Evolutionary conservation across 2,888 invertebrate genomes (phyloP), one percentile per base, ranked within the genome.

Genomic region (Drosophila setosimentum): DNA sequence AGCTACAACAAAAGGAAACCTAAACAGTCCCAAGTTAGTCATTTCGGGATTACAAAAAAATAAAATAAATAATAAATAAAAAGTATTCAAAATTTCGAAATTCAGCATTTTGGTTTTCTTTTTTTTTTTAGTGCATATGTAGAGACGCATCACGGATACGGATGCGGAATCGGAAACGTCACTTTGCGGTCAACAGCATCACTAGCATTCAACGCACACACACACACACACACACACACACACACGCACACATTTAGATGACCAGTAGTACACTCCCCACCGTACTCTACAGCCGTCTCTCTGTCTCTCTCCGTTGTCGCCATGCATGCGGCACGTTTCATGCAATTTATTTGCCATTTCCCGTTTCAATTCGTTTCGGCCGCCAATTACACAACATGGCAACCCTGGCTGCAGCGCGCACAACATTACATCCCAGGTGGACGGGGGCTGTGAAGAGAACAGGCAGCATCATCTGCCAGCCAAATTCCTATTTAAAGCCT

Each of bases 301-400:
- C 4, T 18, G 8, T 21, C 2, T 1, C 18, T 29, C 29, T 24
- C 16, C 8, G 45, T 24, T 10, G 18, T 7, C 21, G 24, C 24
- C 16, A 33, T 27, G 54, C 63, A 49, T 70, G 70, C 50, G 77
- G 73, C 89, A 85, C 85, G 81, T 85, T 85, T 89, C 85, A 89
- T 85, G 87, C 85, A 85, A 86, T 86, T 86, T 88, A 86, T 88
- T 86, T 78, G 78, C 72, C 83, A 86, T 86, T 86, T 86, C 88
- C 85, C 86, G 78, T 88, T 89, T 86, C 89, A 88, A 89, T 86
- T 88, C 90, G 89, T 73, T 86, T 83, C 69, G 81, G 88, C 77
- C 83, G 81, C 90, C 90, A 85, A 89, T 85, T 85, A 85, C 83
- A 88, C 80, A 83, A 71, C 74, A 69, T 82, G 78, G 65, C 70